Evolutionary conservation across 2,888 invertebrate genomes (phyloP).

Genomic region (Homarus gammarus): DNA sequence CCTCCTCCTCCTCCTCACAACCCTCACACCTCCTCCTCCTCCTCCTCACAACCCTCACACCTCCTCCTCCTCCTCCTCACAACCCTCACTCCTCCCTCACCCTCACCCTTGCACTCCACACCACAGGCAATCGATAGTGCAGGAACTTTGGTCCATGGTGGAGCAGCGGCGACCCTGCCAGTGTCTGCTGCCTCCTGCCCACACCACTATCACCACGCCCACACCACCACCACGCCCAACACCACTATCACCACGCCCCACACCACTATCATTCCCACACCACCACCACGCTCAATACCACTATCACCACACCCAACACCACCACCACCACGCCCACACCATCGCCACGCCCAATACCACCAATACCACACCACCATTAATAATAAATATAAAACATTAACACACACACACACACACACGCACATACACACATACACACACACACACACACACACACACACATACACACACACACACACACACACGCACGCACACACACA

Average conservation of each 20-base stretch:
- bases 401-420: no score
- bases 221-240: not conserved
- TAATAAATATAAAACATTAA: no score
- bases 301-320: not conserved
- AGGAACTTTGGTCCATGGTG: not conserved
- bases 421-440: no score
- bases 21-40: not conserved
- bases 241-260: not conserved
- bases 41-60: no score
- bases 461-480: no score
- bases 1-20: not conserved
- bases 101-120: not conserved
- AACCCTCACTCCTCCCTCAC: not conserved
- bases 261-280: not conserved
- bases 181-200: not conserved
- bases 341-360: no score
- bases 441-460: no score
- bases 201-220: not conserved
- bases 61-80: not conserved
- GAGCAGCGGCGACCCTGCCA: not conserved
- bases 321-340: not conserved
- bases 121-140: not conserved
- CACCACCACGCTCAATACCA: not conserved
- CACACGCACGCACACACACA: no score
- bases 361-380: no score